Percentiles rank a stretch among this genome's conserved stretches.
These are phyloP conservation scores for Emydura subglobosa DNA, from an alignment of 2,113 vertebrate genomes.

Conservation along the genomic window DNA sequence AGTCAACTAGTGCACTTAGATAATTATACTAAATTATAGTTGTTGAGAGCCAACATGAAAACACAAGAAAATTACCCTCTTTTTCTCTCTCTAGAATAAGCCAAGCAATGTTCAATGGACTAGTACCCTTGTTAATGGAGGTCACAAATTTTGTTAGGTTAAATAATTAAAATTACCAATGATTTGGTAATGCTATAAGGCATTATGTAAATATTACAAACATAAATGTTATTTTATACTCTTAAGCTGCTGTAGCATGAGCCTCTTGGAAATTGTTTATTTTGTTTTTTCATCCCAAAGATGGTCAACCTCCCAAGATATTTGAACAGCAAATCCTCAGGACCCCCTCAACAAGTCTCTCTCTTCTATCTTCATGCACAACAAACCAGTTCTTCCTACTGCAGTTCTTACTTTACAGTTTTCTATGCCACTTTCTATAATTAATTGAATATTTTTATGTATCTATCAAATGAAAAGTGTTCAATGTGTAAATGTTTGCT, in stretches of 20 bases:
- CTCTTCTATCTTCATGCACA: not conserved
- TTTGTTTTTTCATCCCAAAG: not conserved
- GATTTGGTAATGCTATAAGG: not conserved
- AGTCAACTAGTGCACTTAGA: not conserved
- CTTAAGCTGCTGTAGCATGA: not conserved
- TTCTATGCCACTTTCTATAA: not conserved
- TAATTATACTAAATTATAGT: not conserved
- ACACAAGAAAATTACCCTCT: not conserved
- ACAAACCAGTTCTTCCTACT: not conserved
- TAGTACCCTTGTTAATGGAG: not conserved
- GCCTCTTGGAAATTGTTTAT: not conserved
- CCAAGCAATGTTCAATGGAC: not conserved
- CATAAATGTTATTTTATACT: not conserved
- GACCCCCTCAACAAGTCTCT: not conserved
- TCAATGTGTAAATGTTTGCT: not conserved
- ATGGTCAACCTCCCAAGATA: not conserved
- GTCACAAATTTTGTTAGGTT: not conserved
- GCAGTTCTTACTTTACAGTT: not conserved
- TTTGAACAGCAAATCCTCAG: not conserved
- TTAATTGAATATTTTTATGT: not conserved
- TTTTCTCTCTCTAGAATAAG: not conserved
- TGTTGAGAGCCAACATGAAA: not conserved
- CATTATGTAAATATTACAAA: not conserved
- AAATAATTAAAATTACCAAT: not conserved
- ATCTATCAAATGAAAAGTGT: accelerated